Conservation (phyloP, 2,113 vertebrate genomes). For the Mobula birostris region DNA sequence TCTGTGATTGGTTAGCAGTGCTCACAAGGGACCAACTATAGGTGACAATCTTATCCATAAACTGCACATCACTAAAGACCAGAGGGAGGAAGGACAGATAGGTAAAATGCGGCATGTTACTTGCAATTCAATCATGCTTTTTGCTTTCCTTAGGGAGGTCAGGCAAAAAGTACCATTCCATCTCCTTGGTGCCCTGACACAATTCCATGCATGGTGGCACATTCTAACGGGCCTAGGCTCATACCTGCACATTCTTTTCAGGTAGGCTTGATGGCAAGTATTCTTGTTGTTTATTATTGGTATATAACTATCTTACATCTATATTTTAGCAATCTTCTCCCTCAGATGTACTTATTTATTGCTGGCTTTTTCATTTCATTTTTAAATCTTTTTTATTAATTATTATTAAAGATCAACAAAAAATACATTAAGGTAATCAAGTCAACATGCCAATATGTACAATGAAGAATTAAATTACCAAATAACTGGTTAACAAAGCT, state of each 20-base stretch:
- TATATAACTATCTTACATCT: not conserved
- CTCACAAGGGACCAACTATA: not conserved
- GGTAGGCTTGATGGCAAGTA: constrained; percentile 54
- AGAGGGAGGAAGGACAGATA: too few relatives aligned
- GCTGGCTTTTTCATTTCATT: too few relatives aligned
- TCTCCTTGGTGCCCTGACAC: constrained; percentile 75
- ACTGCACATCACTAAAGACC: not conserved
- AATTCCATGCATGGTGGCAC: constrained; percentile 98
- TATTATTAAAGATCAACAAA: too few relatives aligned
- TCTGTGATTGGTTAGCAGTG: not conserved
- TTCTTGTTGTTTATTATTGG: not conserved
- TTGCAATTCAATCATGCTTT: not conserved
- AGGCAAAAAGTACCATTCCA: constrained; percentile 67
- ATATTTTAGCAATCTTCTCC: not conserved
- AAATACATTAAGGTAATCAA: too few relatives aligned
- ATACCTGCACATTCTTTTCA: constrained; percentile 91
- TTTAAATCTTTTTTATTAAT: too few relatives aligned
- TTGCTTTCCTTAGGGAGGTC: constrained; percentile 58
- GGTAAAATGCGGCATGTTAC: not conserved
- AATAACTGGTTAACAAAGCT: too few relatives aligned
- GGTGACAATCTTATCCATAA: not conserved
- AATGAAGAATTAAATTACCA: too few relatives aligned
- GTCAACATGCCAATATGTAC: too few relatives aligned
- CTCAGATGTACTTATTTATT: too few relatives aligned
- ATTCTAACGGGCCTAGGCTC: constrained; percentile 93